Base-by-base conservation (phyloP, 2,113 vertebrate genomes). In the Brevimyrus niger region DNA sequence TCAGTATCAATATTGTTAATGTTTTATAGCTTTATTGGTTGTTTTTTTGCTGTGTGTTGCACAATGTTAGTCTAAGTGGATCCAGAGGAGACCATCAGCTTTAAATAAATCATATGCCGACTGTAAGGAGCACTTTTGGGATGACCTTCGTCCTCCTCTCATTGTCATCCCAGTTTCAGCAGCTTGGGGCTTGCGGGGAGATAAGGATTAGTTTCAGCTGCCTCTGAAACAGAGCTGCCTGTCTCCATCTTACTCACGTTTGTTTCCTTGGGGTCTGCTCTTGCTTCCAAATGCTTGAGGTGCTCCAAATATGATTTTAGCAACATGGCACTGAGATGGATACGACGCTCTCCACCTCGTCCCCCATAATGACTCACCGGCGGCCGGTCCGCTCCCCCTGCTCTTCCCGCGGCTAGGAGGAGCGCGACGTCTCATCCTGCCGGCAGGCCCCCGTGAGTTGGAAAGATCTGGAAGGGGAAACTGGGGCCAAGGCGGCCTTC, bases 21-120 rank as follows among this genome's bases (percentile, higher is more conserved):
- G 73, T 42, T 80, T 80, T 80, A 80, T 80, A 80, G 5, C 73
- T 80, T 80, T 80, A 80, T 80, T 42, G 73, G 42, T 80, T 80
- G 31, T 42, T 80, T 80, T 69, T 80, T 80, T 42, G 73, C 73
- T 27, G 31, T 76, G 27, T 80, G 73, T 80, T 4, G 31, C 73
- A 80, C 35, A 42, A 80, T 42, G 4, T 3, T 35, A 38, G 31
- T 31, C 31, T 80, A 80, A 80, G 73, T 27, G 31, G 73, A 80
- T 38, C 73, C 6, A 2, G 73, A 38, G 35, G 19, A 80, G 73
- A 19, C 73, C 73, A 42, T 80, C 73, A 27, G 35, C 35, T 38
- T 38, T 80, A 80, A 80, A 80, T 80, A 80, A 80, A 80, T 80
- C 1, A 80, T 80, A 80, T 42, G 73, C 15, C 1, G 17, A 80